These are phyloP conservation scores for Acipenser oxyrinchus DNA, from an alignment of 2,797 vertebrate species.

Conservation along the genomic window DNA sequence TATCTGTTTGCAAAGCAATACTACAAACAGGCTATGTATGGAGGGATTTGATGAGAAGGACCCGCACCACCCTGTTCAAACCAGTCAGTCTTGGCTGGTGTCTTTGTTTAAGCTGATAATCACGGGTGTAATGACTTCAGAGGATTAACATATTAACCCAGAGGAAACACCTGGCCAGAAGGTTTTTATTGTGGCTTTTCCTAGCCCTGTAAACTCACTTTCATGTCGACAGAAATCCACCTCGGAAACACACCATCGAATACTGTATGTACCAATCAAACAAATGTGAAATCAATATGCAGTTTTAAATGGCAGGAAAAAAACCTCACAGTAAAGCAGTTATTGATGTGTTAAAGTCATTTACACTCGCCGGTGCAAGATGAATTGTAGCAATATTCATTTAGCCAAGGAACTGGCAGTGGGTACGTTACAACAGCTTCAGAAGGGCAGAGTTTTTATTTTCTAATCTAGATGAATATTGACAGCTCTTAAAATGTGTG, in stretches of 20 bases:
- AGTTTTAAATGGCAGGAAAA: conserved; percentile 56
- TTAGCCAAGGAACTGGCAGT: conserved; percentile 64
- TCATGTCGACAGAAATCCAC: conserved; percentile 29
- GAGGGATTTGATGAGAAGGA: neutral
- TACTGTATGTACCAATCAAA: conserved; percentile 45
- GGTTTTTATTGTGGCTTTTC: neutral
- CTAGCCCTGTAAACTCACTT: conserved; percentile 4
- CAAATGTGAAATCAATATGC: conserved; percentile 71
- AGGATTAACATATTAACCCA: neutral
- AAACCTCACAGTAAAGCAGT: conserved; percentile 71
- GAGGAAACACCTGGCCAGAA: neutral
- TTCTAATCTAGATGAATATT: too few relatives aligned
- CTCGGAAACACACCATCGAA: conserved; percentile 31
- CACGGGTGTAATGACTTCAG: neutral
- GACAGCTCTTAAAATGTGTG: too few relatives aligned
- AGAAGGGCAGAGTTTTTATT: conserved; percentile 16
- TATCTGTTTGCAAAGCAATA: neutral
- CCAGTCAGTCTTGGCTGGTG: neutral
- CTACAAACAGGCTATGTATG: neutral
- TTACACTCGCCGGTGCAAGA: conserved; percentile 74
- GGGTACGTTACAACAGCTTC: conserved; percentile 63
- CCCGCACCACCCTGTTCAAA: neutral
- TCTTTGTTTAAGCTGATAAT: neutral
- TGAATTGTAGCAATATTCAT: conserved; percentile 76
- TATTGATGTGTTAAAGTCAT: conserved; percentile 74